Percentiles rank a stretch among this genome's conserved stretches.
phyloP scores from a whole-genome alignment of 1,140 invertebrate species.

The Drosophila kepulauana region DNA sequence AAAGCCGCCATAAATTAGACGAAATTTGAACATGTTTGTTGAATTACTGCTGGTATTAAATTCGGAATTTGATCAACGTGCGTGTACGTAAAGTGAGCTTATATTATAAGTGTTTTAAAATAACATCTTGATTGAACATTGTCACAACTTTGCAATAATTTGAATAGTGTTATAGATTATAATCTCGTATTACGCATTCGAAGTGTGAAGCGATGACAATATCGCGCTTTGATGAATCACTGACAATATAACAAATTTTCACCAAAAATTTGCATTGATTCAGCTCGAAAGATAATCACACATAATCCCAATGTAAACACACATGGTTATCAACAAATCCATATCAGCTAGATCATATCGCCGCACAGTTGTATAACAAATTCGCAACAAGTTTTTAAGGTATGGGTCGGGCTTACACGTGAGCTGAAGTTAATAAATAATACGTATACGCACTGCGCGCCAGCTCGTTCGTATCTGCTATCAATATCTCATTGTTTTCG shows the following conservation, averaged over 20 bases:
- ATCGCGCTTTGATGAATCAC: too few relatives aligned
- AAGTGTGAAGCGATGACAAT: neutral
- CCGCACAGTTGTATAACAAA: neutral
- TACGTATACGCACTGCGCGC: neutral
- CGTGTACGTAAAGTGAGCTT: too few relatives aligned
- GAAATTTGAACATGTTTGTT: neutral
- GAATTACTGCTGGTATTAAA: neutral
- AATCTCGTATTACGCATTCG: neutral
- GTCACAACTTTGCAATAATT: neutral
- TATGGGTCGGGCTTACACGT: neutral
- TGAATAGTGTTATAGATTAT: neutral
- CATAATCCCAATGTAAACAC: slow-evolving; percentile 3
- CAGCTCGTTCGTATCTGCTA: neutral
- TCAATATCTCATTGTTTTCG: slow-evolving; percentile 23
- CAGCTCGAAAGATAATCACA: neutral
- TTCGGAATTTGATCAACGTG: neutral
- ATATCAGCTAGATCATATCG: neutral
- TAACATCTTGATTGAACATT: slow-evolving; percentile 3
- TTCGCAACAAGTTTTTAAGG: too few relatives aligned
- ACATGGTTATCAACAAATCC: neutral
- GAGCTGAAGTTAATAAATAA: neutral
- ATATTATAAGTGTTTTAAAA: neutral
- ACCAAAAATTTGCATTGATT: neutral
- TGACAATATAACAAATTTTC: neutral
- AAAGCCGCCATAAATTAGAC: neutral